Percentiles rank a stretch among this genome's conserved stretches.
These are phyloP conservation scores for Papilio machaon DNA, from an alignment of 1,140 invertebrate species.

Conservation along the genomic window DNA sequence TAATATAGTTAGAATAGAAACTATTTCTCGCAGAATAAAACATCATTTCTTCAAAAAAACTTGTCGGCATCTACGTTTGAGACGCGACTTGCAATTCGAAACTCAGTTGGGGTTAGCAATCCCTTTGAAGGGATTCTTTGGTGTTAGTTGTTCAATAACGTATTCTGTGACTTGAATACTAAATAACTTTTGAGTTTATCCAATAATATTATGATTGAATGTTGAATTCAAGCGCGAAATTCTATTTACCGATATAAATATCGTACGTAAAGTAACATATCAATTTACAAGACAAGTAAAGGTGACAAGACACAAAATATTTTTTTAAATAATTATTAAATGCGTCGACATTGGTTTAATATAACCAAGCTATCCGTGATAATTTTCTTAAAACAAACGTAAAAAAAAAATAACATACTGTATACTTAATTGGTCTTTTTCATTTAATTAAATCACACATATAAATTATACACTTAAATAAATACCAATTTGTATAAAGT, in stretches of 20 bases:
- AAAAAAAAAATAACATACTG: neutral
- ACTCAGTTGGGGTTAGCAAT: constrained; percentile 11
- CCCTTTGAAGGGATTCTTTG: constrained; percentile 34
- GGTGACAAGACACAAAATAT: too few species aligned
- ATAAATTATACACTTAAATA: constrained; percentile 1
- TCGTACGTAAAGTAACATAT: too few species aligned
- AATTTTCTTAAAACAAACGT: too few species aligned
- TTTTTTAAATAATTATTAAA: too few species aligned
- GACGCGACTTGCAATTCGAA: neutral
- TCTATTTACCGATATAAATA: neutral
- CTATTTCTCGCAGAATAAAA: neutral
- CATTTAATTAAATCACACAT: neutral
- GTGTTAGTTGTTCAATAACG: constrained; percentile 47
- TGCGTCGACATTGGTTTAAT: too few species aligned
- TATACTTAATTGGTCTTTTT: neutral
- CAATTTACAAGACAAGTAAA: too few species aligned
- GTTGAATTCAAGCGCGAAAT: neutral
- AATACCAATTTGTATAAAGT: neutral
- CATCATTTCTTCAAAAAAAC: neutral
- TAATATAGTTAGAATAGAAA: too few species aligned
- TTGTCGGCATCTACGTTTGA: neutral
- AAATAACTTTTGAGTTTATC: constrained; percentile 34
- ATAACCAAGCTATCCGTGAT: too few species aligned
- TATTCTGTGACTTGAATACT: constrained; percentile 41
- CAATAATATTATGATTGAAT: constrained; percentile 8